These are phyloP conservation scores for Poeciliopsis occidentalis DNA, from an alignment of 2,113 vertebrate species.

Conservation along the genomic window DNA sequence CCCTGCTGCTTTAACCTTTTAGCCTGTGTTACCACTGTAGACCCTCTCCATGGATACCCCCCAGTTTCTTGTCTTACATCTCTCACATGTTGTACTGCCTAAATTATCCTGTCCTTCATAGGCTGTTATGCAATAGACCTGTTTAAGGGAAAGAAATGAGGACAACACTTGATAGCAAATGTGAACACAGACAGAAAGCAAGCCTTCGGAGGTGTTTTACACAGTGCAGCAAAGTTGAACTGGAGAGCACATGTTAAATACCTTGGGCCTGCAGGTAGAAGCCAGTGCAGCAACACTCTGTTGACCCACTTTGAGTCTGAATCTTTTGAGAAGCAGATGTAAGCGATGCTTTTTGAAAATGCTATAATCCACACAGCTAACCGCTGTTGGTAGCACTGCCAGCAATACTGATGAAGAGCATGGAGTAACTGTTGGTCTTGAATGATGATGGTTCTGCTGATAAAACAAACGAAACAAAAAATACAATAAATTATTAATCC, in stretches of 20 bases:
- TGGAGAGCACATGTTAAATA: slow-evolving; percentile 56
- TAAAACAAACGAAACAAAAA: slow-evolving; percentile 10
- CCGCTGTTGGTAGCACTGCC: slow-evolving; percentile 28
- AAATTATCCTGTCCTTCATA: slow-evolving; percentile 53
- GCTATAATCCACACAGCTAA: slow-evolving; percentile 37
- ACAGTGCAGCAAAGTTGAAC: slow-evolving; percentile 66
- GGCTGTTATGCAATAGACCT: slow-evolving; percentile 61
- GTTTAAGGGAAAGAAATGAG: slow-evolving; percentile 65
- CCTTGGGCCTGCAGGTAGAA: slow-evolving; percentile 59
- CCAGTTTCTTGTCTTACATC: slow-evolving; percentile 67
- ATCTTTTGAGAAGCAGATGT: slow-evolving; percentile 41
- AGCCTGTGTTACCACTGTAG: slow-evolving; percentile 62
- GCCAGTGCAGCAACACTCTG: slow-evolving; percentile 40
- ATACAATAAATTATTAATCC: too few species aligned
- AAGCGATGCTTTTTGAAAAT: slow-evolving; percentile 48
- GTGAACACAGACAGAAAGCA: slow-evolving; percentile 2
- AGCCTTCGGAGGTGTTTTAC: slow-evolving; percentile 43
- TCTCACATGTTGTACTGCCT: slow-evolving; percentile 60
- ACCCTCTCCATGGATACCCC: slow-evolving; percentile 53
- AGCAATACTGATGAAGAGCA: slow-evolving; percentile 39
- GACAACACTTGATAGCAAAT: slow-evolving; percentile 52
- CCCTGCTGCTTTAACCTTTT: slow-evolving; percentile 80
- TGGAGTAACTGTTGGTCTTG: slow-evolving; percentile 42
- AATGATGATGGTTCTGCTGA: slow-evolving; percentile 21
- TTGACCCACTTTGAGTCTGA: slow-evolving; percentile 64